A percentile compares a stretch with the other conserved stretches of the same genome.
Evolutionary conservation across 2,113 vertebrate species (phyloP).

Genomic region (Burhinus oedicnemus): DNA sequence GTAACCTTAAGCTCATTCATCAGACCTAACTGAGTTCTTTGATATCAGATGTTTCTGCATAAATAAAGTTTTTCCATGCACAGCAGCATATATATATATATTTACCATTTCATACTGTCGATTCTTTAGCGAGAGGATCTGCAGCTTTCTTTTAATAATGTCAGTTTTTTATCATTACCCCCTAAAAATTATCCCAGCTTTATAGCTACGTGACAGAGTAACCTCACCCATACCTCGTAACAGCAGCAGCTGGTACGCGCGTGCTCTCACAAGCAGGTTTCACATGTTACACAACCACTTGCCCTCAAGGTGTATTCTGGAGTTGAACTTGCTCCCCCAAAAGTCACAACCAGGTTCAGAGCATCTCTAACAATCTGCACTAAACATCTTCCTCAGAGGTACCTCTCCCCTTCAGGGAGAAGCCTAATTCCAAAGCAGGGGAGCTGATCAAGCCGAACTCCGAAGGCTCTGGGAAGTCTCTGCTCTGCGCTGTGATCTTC

Average conservation of each 20-base stretch:
- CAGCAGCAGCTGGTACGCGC: fast-evolving
- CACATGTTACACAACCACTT: fast-evolving
- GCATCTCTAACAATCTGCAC: background rate
- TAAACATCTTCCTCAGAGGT: background rate
- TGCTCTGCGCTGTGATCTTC: background rate
- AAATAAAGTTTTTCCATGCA: background rate
- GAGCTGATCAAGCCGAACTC: background rate
- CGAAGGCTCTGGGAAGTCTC: fast-evolving
- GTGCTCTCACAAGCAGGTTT: background rate
- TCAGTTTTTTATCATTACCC: background rate
- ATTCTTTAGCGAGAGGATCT: background rate
- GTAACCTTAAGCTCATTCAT: background rate
- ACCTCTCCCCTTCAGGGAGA: background rate
- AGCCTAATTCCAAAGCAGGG: background rate
- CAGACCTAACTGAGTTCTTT: background rate
- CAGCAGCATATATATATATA: fast-evolving
- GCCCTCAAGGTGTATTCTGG: background rate
- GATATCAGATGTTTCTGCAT: background rate
- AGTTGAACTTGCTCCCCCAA: background rate
- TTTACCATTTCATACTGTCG: background rate
- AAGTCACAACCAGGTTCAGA: background rate
- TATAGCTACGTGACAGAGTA: background rate
- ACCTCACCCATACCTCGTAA: too few relatives aligned
- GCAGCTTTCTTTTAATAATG: background rate
- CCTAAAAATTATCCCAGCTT: background rate